A percentile compares a stretch with the other conserved stretches of the same genome.
Evolutionary conservation across 2,888 invertebrate species (phyloP).

Genomic region (Zygaena filipendulae): DNA sequence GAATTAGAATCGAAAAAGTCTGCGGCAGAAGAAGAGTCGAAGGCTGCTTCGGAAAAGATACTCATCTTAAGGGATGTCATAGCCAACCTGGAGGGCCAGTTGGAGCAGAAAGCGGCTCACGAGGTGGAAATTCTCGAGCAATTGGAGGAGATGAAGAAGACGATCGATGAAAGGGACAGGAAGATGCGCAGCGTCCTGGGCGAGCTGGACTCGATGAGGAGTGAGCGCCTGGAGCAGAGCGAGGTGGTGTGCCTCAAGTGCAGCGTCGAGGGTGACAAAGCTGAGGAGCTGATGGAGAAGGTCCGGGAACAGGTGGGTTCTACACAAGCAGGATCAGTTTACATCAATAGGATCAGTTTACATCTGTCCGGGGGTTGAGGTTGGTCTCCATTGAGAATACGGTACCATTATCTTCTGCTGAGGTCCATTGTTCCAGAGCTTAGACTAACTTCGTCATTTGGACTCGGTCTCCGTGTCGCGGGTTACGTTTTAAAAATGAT

Average conservation of each 20-base stretch:
- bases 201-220: slow-evolving; percentile 62
- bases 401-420: too few species aligned
- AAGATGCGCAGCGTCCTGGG: slow-evolving; percentile 65
- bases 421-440: too few species aligned
- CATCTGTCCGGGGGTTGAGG: too few species aligned
- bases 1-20: slow-evolving; percentile 72
- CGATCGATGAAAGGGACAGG: slow-evolving; percentile 65
- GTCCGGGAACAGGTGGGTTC: slow-evolving; percentile 47
- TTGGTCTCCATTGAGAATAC: too few species aligned
- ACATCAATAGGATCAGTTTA: not conserved
- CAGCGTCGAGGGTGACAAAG: slow-evolving; percentile 33
- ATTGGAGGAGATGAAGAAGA: slow-evolving; percentile 62
- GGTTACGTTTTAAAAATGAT: too few species aligned
- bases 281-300: slow-evolving; percentile 32
- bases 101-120: slow-evolving; percentile 73
- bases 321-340: too few species aligned
- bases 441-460: too few species aligned
- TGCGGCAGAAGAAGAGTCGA: slow-evolving; percentile 76
- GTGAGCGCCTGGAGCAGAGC: slow-evolving; percentile 46
- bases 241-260: slow-evolving; percentile 40
- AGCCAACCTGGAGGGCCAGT: slow-evolving; percentile 78
- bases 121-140: slow-evolving; percentile 72
- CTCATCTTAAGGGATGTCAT: slow-evolving; percentile 81
- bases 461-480: too few species aligned
- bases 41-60: slow-evolving; percentile 81